Evolutionary conservation across 2,113 vertebrate species (phyloP).

Genomic region (Corythornis vintsioides): DNA sequence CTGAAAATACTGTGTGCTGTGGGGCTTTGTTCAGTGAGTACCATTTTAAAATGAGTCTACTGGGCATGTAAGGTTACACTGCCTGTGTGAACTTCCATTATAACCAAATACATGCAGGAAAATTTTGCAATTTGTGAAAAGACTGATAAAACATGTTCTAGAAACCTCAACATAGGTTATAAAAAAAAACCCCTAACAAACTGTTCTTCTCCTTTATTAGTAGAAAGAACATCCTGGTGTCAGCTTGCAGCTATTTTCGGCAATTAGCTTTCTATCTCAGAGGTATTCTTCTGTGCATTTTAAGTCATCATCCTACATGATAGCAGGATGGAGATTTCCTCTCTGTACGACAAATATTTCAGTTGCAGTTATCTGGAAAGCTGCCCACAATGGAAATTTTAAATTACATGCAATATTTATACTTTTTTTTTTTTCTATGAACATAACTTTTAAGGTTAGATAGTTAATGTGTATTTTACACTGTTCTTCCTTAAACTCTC

Average conservation of each 20-base stretch:
- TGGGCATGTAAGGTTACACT: background rate
- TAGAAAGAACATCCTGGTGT: background rate
- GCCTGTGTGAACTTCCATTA: background rate
- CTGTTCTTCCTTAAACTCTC: background rate
- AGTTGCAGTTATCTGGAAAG: background rate
- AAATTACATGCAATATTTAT: background rate
- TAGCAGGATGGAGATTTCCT: background rate
- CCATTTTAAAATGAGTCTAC: background rate
- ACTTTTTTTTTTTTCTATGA: background rate
- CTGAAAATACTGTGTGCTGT: background rate
- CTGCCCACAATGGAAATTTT: background rate
- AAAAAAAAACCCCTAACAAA: no score
- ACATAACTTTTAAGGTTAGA: background rate
- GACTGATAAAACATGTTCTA: background rate
- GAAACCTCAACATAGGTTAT: background rate
- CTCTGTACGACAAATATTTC: background rate
- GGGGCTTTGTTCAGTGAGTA: background rate
- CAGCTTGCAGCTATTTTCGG: background rate
- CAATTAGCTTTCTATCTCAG: background rate
- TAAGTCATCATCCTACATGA: background rate
- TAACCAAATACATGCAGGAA: background rate
- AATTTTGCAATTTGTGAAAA: background rate
- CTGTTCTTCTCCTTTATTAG: background rate
- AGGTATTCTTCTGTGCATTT: background rate
- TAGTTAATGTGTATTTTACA: background rate